Evolutionary conservation across 2,888 invertebrate species (phyloP).

Genomic region (Heterodera filipjevi): DNA sequence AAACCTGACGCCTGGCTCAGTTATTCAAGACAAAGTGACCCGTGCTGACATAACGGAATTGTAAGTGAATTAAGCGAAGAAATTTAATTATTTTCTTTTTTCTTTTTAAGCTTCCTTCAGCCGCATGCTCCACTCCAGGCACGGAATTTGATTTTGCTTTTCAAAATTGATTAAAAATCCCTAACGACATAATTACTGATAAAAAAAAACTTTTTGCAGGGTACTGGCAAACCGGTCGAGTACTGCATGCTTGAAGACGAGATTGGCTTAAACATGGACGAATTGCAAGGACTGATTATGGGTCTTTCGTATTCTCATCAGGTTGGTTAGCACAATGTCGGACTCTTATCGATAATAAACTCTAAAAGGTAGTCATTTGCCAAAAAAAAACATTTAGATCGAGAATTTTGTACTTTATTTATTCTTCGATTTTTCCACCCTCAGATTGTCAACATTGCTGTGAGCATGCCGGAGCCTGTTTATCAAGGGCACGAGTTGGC

Average conservation of each 20-base stretch:
- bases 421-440: neutral
- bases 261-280: slow-evolving; percentile 37
- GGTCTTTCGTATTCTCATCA: slow-evolving; percentile 38
- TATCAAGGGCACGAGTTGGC: slow-evolving; percentile 58
- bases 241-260: slow-evolving; percentile 48
- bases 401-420: neutral
- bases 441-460: slow-evolving; percentile 35
- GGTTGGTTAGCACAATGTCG: too few relatives aligned
- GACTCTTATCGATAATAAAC: too few relatives aligned
- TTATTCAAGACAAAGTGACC: slow-evolving; percentile 44
- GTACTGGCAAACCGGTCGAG: slow-evolving; percentile 50
- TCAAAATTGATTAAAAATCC: neutral
- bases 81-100: neutral
- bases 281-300: slow-evolving; percentile 44
- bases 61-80: too few relatives aligned
- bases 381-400: too few relatives aligned
- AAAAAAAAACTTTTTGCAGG: slow-evolving; percentile 34
- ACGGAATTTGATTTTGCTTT: neutral
- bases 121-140: slow-evolving; percentile 44
- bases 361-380: too few relatives aligned
- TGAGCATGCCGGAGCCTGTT: slow-evolving; percentile 52
- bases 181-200: neutral
- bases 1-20: slow-evolving; percentile 46
- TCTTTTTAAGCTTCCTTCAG: slow-evolving; percentile 35
- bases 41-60: slow-evolving; percentile 47